Evolutionary conservation across 2,113 vertebrate genomes (phyloP).

Genomic region (Sminthopsis crassicaudata): DNA sequence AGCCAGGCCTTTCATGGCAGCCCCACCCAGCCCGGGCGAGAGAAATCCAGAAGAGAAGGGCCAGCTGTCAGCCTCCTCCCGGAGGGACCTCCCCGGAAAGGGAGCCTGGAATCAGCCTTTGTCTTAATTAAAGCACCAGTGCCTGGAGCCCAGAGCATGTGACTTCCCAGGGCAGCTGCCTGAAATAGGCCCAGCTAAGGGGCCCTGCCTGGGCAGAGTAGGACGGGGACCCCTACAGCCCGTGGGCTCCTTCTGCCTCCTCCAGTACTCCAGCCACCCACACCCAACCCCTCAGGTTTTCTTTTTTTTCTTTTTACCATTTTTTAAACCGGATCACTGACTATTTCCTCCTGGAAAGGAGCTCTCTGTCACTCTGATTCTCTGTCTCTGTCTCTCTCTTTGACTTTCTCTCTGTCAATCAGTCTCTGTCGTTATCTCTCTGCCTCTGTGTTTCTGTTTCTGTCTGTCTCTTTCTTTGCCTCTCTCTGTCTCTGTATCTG

Average conservation of each 20-base stretch:
- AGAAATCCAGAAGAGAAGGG: conserved; percentile 66
- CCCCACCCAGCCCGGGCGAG: background rate
- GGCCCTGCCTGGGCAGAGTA: background rate
- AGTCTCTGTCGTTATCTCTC: no score
- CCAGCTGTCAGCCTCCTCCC: background rate
- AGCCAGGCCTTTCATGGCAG: conserved; percentile 54
- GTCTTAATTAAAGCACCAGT: background rate
- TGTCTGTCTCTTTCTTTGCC: no score
- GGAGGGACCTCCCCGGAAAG: background rate
- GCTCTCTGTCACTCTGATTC: background rate
- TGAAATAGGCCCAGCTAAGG: conserved; percentile 63
- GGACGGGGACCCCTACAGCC: background rate
- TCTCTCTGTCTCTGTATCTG: no score
- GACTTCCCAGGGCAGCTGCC: background rate
- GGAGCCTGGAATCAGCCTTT: background rate
- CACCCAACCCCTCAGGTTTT: background rate
- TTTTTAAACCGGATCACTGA: background rate
- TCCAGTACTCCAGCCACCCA: background rate
- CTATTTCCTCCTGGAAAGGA: background rate
- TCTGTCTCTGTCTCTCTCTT: no score
- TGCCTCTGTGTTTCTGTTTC: no score
- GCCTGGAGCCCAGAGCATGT: background rate
- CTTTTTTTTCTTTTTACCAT: background rate
- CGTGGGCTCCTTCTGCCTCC: background rate
- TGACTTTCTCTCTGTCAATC: no score